Evolutionary conservation across 2,113 vertebrate species (phyloP).

Genomic region (Illadopsis cleaveri): DNA sequence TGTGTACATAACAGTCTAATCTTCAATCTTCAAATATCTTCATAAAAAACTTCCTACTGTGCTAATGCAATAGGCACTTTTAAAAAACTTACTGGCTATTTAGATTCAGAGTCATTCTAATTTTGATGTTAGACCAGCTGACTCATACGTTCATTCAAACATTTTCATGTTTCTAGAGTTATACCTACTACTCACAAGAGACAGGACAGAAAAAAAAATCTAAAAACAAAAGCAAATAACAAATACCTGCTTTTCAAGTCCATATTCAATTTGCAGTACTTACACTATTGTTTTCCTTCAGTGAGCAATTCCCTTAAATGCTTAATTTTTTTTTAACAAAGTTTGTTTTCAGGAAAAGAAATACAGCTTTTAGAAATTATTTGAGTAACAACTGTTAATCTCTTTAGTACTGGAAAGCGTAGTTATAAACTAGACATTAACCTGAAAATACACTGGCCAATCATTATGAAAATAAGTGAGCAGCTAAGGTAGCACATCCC

Average conservation of each 20-base stretch:
- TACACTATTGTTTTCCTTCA: not conserved
- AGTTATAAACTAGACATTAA: not conserved
- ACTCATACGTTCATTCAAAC: accelerated
- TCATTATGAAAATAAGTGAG: not conserved
- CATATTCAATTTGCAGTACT: not conserved
- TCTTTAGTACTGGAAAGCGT: not conserved
- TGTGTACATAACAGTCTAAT: not conserved
- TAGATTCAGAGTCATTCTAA: not conserved
- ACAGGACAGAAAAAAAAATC: not conserved
- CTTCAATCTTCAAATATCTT: not conserved
- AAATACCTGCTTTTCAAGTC: not conserved
- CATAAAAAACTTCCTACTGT: not conserved
- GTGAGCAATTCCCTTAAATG: not conserved
- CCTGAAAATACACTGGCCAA: not conserved
- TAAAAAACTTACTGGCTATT: not conserved
- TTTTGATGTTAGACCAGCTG: not conserved
- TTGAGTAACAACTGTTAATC: not conserved
- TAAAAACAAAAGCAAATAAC: not conserved
- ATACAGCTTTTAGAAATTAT: not conserved
- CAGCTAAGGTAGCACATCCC: not conserved
- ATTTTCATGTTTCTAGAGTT: not conserved
- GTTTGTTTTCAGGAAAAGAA: not conserved
- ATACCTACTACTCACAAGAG: not conserved
- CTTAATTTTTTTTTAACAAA: not conserved
- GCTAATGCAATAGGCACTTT: not conserved